Base-by-base conservation (phyloP, 2,797 vertebrate species). In the Helarctos malayanus region DNA sequence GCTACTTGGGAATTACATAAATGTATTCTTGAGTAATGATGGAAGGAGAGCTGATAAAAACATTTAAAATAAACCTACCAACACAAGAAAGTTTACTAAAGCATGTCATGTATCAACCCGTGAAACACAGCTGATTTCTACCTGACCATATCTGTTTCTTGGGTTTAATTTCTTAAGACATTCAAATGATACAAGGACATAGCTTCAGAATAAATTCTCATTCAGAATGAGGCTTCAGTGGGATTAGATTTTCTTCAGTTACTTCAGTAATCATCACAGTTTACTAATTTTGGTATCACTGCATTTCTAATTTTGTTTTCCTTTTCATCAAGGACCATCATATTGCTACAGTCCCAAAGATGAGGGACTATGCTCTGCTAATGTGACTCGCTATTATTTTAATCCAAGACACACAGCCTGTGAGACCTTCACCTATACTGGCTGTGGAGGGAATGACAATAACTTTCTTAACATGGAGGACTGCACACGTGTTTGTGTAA, bases 381-480 rank as follows among this genome's bases (percentile, higher is more conserved):
- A 99, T 71, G 99, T 99, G 45, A 97, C 98, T 18, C 99, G 99
- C 5, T 99, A 99, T 98, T 99, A 99, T 98, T 99, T 99, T 98
- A 99, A 99, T 87, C 4, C 56, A 21, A 98, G 98, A 93, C 98
- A 98, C 92, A 99, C 98, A 95, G 98, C 87, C 47, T 99, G 99
- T 52, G 98, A 99, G 95, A 96, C 99, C 98, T 99, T 99, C 89
- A 96, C 79, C 41, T 99, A 99, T 25, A 99, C 99, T 0, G 99
- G 99, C 94, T 99, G 99, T 10, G 99, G 99, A 10, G 99, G 99
- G 63, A 99, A 99, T 97, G 98, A 98, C 97, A 99, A 99, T 98
- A 99, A 99, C 98, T 99, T 99, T 0, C 97, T 99, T 85, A 99
- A 98, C 2, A 98, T 98, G 94, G 97, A 94, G 6, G 98, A 98